Evolutionary conservation across 2,797 vertebrate genomes (phyloP).

Genomic region (Clarias pachynema): DNA sequence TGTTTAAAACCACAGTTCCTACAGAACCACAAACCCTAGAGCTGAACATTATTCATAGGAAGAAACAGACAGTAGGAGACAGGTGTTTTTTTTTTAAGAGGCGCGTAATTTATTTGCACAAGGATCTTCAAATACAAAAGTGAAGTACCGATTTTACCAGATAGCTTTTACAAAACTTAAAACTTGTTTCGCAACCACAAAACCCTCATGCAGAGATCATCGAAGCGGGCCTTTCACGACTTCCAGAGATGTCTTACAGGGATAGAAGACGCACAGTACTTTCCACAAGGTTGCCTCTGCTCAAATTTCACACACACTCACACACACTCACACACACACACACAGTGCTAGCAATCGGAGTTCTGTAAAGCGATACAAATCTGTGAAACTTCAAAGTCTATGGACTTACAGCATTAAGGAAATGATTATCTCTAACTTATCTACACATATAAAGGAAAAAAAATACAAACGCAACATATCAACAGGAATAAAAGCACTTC

Average conservation of each 20-base stretch:
- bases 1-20: too few species aligned
- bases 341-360: background rate
- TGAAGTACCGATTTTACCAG: conserved; percentile 38
- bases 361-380: background rate
- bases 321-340: background rate
- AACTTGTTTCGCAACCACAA: conserved; percentile 20
- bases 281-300: background rate
- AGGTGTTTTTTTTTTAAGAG: conserved; percentile 1
- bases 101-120: conserved; percentile 54
- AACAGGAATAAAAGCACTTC: conserved; percentile 12
- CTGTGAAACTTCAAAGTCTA: background rate
- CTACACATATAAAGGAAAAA: background rate
- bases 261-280: background rate
- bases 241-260: background rate
- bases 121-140: conserved; percentile 49
- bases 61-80: background rate
- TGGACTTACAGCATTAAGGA: background rate
- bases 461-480: background rate
- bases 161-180: background rate
- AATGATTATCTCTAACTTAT: background rate
- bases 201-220: conserved; percentile 45
- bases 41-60: background rate
- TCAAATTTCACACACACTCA: background rate
- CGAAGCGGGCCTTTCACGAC: background rate
- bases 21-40: background rate